Percentiles rank a stretch among this genome's conserved stretches.
These are phyloP conservation scores for Propithecus perrieri DNA, from an alignment of 2,797 vertebrate species.

Conservation along the genomic window DNA sequence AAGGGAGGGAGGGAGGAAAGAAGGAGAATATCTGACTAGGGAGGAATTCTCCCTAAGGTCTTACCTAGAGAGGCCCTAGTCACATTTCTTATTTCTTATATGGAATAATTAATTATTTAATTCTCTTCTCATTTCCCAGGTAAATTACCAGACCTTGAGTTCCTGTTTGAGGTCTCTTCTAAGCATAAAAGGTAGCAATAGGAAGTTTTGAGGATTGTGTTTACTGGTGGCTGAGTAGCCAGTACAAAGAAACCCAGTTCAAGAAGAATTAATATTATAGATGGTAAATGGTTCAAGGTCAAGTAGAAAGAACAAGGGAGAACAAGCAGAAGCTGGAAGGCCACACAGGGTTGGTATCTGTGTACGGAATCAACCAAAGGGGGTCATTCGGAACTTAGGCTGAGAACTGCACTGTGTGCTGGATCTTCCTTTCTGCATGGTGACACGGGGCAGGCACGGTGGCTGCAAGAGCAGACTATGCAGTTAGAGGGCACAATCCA, in stretches of 20 bases:
- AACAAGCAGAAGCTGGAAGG: not conserved
- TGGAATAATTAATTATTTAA: not conserved
- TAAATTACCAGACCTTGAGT: not conserved
- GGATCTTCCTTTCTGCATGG: not conserved
- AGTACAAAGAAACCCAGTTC: not conserved
- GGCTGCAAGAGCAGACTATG: not conserved
- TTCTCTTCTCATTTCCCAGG: constrained; percentile 1
- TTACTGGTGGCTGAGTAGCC: not conserved
- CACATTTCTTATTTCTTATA: not conserved
- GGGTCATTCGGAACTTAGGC: not conserved
- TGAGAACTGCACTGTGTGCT: not conserved
- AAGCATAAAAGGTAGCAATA: not conserved
- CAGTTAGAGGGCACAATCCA: not conserved
- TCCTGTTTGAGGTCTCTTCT: not conserved
- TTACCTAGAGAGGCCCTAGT: not conserved
- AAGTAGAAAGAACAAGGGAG: not conserved
- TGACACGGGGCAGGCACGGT: not conserved
- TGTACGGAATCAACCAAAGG: not conserved
- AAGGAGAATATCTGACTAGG: not conserved
- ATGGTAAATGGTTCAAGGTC: not conserved
- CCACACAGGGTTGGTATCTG: not conserved
- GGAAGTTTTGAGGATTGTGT: not conserved
- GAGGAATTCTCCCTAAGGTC: not conserved
- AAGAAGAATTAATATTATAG: not conserved
- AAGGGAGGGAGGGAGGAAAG: too few relatives aligned